Evolutionary conservation across 2,888 invertebrate species (phyloP), one percentile per base, ranked within the genome.

Genomic region (Stenotaenia linearis): DNA sequence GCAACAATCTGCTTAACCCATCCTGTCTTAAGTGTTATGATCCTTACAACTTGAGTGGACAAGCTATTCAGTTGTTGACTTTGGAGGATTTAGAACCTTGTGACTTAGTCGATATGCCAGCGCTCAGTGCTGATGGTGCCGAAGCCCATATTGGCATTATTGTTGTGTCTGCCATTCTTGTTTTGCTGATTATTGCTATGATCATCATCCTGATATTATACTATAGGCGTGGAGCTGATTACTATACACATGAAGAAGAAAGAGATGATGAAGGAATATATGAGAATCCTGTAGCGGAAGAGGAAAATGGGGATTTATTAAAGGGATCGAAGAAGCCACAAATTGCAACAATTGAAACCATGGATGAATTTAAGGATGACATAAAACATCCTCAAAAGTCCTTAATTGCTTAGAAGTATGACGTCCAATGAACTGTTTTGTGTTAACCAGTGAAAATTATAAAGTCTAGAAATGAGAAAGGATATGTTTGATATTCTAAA

Each of bases 171-270:
- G 88, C 90, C 1, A 81, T 85, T 15, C 82, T 85, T 69, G 88
- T 90, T 0, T 89, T 89, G 21, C 84, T 89, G 45, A 85, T 89
- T 69, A 87, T 88, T 32, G 85, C 88, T 78, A 87, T 89, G 10
- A 84, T 89, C 18, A 86, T 88, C 0, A 83, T 83, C 23, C 90
- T 90, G 1, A 87, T 92, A 78, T 90, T 90, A 83, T 92, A 91
- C 83, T 91, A 92, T 83, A 89, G 91, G 9, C 83, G 83, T 80
- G 91, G 91, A 4, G 91, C 91, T 4, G 90, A 90, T 75, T 94
- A 94, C 86, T 93, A 93, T 85, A 94, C 93, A 10, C 90, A 93
- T 84, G 93, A 93, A 86, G 93, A 92, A 85, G 91, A 91, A 82
- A 86, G 88, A 80, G 84, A 83, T 21, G 84, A 84, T n/a, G 80